These are phyloP conservation scores for Unio pictorum DNA, from an alignment of 2,888 invertebrate genomes.

Conservation along the genomic window DNA sequence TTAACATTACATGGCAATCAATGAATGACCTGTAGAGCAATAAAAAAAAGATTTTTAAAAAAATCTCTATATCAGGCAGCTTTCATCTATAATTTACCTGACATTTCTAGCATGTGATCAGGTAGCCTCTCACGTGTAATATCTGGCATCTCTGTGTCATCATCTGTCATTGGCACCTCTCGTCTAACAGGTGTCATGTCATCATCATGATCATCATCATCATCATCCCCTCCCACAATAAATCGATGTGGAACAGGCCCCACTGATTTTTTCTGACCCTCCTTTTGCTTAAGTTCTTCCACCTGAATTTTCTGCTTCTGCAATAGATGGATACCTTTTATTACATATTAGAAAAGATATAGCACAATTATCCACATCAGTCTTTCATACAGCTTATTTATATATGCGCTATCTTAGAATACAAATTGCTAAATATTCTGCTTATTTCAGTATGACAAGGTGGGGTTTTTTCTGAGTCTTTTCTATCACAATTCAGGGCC, in stretches of 20 bases:
- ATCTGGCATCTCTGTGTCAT: constrained; percentile 42
- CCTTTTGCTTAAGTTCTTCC: constrained; percentile 19
- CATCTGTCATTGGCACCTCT: constrained; percentile 44
- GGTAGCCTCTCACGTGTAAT: constrained; percentile 24
- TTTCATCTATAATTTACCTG: background rate
- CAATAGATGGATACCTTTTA: constrained; percentile 1
- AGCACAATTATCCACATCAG: too few species aligned
- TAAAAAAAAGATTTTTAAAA: too few species aligned
- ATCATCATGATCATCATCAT: constrained; percentile 25
- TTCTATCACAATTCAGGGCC: too few species aligned
- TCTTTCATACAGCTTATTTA: too few species aligned
- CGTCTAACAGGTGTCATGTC: constrained; percentile 14
- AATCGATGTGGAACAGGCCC: constrained; percentile 1
- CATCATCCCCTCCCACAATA: constrained; percentile 3
- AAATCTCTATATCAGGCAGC: background rate
- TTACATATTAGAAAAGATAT: too few species aligned
- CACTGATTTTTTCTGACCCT: constrained; percentile 4
- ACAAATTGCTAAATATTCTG: too few species aligned
- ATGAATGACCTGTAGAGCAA: too few species aligned
- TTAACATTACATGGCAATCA: too few species aligned
- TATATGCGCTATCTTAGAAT: too few species aligned
- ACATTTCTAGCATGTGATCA: constrained; percentile 15
- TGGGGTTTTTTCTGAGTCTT: too few species aligned
- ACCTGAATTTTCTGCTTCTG: constrained; percentile 32
- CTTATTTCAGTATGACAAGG: too few species aligned